Evolutionary conservation across 2,113 vertebrate species (phyloP).

Genomic region (Corythoichthys intestinalis): DNA sequence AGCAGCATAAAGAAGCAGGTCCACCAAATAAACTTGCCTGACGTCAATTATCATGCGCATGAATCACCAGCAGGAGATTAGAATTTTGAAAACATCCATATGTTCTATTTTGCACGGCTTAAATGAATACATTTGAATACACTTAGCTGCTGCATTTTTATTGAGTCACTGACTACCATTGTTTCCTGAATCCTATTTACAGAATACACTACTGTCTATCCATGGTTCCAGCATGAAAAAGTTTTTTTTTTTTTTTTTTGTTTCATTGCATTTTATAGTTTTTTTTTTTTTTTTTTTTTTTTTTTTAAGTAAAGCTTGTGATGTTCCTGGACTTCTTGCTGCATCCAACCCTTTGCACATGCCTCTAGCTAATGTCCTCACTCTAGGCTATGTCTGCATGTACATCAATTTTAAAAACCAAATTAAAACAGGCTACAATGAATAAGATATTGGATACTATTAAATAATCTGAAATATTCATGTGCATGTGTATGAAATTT

Average conservation of each 20-base stretch:
- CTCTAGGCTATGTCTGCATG: neutral
- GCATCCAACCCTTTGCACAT: slow-evolving; percentile 19
- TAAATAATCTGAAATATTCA: too few species aligned
- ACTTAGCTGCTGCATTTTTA: slow-evolving; percentile 14
- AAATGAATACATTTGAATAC: slow-evolving; percentile 5
- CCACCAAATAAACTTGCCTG: slow-evolving; percentile 12
- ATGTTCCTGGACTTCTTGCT: slow-evolving; percentile 17
- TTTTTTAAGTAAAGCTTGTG: neutral
- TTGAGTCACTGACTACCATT: slow-evolving; percentile 6
- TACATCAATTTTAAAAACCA: neutral
- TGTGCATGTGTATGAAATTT: too few species aligned
- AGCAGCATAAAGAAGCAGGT: slow-evolving; percentile 13
- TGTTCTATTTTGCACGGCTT: slow-evolving; percentile 5
- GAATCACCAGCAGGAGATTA: neutral
- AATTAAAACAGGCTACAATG: too few species aligned
- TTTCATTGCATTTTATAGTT: neutral
- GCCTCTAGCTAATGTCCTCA: neutral
- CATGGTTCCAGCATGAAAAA: neutral
- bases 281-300: neutral
- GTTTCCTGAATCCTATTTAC: neutral
- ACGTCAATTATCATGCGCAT: slow-evolving; percentile 16
- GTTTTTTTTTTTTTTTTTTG: neutral
- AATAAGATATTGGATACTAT: too few species aligned
- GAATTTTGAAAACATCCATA: slow-evolving; percentile 12
- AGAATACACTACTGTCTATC: neutral